These are phyloP conservation scores for Acestrorhynchus altus DNA, from an alignment of 2,797 vertebrate genomes.

Conservation along the genomic window DNA sequence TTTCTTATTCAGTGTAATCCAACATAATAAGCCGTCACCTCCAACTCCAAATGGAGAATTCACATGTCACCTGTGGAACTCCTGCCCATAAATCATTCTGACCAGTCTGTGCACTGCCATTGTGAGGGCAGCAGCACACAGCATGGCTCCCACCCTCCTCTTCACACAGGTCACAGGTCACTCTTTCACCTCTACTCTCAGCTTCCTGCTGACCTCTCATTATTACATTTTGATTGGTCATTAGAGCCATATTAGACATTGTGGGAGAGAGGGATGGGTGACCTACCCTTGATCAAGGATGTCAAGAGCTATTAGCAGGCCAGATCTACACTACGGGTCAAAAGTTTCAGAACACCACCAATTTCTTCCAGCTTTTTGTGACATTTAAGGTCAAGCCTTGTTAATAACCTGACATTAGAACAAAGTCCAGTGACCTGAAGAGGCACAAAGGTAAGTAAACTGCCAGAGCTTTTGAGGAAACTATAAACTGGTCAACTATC, in stretches of 20 bases:
- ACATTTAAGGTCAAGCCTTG: too few relatives aligned
- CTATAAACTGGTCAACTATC: too few relatives aligned
- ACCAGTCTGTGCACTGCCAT: slow-evolving; percentile 13
- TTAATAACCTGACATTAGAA: too few relatives aligned
- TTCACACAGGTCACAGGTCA: slow-evolving; percentile 53
- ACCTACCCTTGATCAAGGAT: slow-evolving; percentile 34
- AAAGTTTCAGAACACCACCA: too few relatives aligned
- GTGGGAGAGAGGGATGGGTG: slow-evolving; percentile 14
- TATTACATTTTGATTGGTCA: slow-evolving; percentile 54
- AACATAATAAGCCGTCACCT: slow-evolving; percentile 40
- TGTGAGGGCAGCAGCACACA: slow-evolving; percentile 30
- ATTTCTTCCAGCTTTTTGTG: too few relatives aligned
- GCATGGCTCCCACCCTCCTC: slow-evolving; percentile 27
- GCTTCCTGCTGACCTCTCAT: slow-evolving; percentile 61
- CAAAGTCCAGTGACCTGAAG: too few relatives aligned
- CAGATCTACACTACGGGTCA: slow-evolving; percentile 44
- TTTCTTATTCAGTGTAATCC: slow-evolving; percentile 21
- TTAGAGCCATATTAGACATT: slow-evolving; percentile 54
- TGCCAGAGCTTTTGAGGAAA: too few relatives aligned
- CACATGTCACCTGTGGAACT: slow-evolving; percentile 52
- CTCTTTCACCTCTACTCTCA: slow-evolving; percentile 51
- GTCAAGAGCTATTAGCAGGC: neutral
- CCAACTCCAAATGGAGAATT: slow-evolving; percentile 47
- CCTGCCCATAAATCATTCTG: slow-evolving; percentile 57
- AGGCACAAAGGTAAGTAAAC: too few relatives aligned